Base-by-base conservation (phyloP, 2,888 invertebrate species). In the Sarcophaga variegata region DNA sequence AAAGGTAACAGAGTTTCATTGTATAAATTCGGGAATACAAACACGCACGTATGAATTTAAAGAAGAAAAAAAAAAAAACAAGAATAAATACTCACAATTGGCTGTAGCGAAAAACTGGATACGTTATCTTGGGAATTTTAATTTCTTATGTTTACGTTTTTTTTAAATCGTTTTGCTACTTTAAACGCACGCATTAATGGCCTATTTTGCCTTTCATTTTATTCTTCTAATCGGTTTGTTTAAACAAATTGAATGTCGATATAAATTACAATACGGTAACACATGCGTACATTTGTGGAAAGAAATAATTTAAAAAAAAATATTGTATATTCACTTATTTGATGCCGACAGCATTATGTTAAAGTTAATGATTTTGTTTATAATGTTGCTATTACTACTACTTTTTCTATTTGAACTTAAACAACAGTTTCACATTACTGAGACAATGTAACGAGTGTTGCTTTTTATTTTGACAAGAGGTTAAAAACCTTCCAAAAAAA, bases 1-100 rank as follows among this genome's bases (percentile, higher is more conserved):
- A 63, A 82, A 45, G 79, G 49, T 79, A 85, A 70, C 74, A 72
- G 4, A 67, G 27, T 11, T 47, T 59, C n/a, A 70, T 54, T 70
- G 69, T 62, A 37, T 37, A 10, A 2, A 37, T 37, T 37, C 37
- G 37, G 37, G 37, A 37, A 37, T 37, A 69, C 60, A 78, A 20
- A 45, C 62, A 49, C 62, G 37, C 71, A 71, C 27, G 59, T 59
- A 54, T 62, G 47, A 27, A 8, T 6, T 17, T 4, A n/a, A 37
- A n/a, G 17, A 75, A 5, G 63, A 27, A 8, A 25, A 25, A 45
- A 69, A 2, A 63, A 37, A 59, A 54, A 37, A 64, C 45, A 80
- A 59, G 45, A 11, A 72, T 14, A 64, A 71, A 70, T 27, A 27
- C 54, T 54, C 54, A 22, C 12, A 37, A 71, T 27, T 20, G 22